Evolutionary conservation across 2,888 invertebrate species (phyloP).

Genomic region (Drosophila mercatorum): DNA sequence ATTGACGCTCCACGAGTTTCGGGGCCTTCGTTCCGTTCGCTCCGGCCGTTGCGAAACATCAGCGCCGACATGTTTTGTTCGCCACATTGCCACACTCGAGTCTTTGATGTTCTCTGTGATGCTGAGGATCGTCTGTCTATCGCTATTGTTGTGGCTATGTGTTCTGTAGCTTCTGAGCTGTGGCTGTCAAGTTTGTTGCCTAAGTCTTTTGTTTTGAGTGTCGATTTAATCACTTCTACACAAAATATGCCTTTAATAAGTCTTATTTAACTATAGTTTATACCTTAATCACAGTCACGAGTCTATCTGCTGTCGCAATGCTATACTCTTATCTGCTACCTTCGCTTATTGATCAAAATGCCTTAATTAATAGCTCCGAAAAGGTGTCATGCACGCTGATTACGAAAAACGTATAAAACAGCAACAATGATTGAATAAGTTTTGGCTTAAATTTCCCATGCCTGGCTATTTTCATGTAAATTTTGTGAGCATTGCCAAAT

Average conservation of each 20-base stretch:
- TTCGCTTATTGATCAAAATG: constrained; percentile 10
- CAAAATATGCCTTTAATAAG: not conserved
- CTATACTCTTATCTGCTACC: constrained; percentile 12
- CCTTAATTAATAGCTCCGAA: constrained; percentile 39
- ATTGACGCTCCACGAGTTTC: constrained; percentile 58
- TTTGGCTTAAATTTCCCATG: constrained; percentile 34
- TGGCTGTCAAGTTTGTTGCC: constrained; percentile 34
- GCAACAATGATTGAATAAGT: constrained; percentile 22
- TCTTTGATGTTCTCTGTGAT: constrained; percentile 49
- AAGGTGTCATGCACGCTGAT: constrained; percentile 43
- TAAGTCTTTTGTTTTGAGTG: constrained; percentile 33
- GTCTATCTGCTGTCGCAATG: constrained; percentile 20
- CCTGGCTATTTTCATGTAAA: constrained; percentile 62
- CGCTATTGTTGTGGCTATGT: constrained; percentile 12
- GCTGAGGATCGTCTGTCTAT: constrained; percentile 22
- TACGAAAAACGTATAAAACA: constrained; percentile 39
- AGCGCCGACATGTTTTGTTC: constrained; percentile 31
- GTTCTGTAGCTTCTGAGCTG: constrained; percentile 12
- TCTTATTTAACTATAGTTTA: not conserved
- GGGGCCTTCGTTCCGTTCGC: constrained; percentile 43
- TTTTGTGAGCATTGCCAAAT: constrained; percentile 58
- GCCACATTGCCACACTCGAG: constrained; percentile 39
- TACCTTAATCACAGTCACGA: not conserved
- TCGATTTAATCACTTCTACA: not conserved
- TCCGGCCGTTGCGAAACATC: constrained; percentile 60